Percentiles rank a stretch among this genome's conserved stretches.
Conservation (phyloP, 2,113 vertebrate species). For the Apteryx mantelli region DNA sequence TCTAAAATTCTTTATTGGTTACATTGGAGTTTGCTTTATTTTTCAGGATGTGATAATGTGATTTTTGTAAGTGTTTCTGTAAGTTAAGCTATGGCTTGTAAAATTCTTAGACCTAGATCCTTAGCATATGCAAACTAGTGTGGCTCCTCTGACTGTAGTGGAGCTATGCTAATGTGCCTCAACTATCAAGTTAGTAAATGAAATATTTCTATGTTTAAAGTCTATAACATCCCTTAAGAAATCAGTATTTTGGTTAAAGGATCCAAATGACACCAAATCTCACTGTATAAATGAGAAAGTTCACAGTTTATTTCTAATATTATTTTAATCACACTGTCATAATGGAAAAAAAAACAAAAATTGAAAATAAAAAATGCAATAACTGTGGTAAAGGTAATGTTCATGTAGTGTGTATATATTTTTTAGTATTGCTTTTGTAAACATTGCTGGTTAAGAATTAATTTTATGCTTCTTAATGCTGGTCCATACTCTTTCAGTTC, state of each 20-base stretch:
- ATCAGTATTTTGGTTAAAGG: neutral
- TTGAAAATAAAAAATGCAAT: neutral
- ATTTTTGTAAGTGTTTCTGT: neutral
- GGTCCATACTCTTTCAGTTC: slow-evolving; percentile 59
- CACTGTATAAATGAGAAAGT: neutral
- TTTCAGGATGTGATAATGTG: neutral
- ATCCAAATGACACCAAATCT: neutral
- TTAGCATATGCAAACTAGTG: neutral
- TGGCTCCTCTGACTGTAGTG: neutral
- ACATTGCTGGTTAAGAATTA: slow-evolving; percentile 61
- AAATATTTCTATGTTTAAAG: neutral
- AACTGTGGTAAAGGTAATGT: neutral
- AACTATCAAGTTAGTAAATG: neutral
- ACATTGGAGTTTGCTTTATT: neutral
- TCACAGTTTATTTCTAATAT: neutral
- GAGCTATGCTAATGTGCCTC: neutral
- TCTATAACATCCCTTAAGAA: neutral
- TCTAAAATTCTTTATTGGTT: neutral
- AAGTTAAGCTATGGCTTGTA: neutral
- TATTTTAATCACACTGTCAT: neutral
- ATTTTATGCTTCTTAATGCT: slow-evolving; percentile 70
- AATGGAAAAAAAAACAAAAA: neutral
- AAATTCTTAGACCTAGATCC: neutral
- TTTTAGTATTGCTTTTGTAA: slow-evolving; percentile 69
- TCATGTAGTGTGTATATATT: slow-evolving; percentile 10